Conservation (phyloP, 1,140 invertebrate genomes). For the Yoshiicerus persimilis region DNA sequence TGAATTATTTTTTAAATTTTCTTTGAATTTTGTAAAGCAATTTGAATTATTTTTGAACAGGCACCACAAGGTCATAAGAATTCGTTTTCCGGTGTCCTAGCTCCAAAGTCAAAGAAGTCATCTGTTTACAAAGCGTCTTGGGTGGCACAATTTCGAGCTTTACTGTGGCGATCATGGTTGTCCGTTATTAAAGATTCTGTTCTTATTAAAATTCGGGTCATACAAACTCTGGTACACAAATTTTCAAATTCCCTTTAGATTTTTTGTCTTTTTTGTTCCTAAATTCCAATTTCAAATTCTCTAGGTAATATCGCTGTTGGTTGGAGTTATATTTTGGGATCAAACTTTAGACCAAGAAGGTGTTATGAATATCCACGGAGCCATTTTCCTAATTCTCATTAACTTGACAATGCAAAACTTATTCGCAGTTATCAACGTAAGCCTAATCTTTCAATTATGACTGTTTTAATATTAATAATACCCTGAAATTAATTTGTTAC, state of each 20-base stretch:
- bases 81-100: not conserved
- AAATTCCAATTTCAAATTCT: not conserved
- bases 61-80: not conserved
- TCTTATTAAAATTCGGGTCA: slow-evolving; percentile 79
- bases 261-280: not conserved
- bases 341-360: slow-evolving; percentile 82
- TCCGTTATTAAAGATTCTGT: slow-evolving; percentile 84
- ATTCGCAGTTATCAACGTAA: slow-evolving; percentile 65
- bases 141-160: slow-evolving; percentile 81
- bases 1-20: not conserved
- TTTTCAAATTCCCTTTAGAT: not conserved
- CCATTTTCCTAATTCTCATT: slow-evolving; percentile 85
- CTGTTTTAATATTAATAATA: too few relatives aligned
- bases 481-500: too few relatives aligned
- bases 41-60: not conserved
- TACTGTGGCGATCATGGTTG: slow-evolving; percentile 88
- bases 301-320: slow-evolving; percentile 74
- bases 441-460: too few relatives aligned
- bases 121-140: slow-evolving; percentile 81
- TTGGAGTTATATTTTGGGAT: slow-evolving; percentile 85
- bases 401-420: slow-evolving; percentile 94
- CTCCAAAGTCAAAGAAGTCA: not conserved
- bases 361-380: slow-evolving; percentile 94
- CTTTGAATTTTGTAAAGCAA: not conserved
- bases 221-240: slow-evolving; percentile 78